A percentile compares a stretch with the other conserved stretches of the same genome.
Evolutionary conservation across 2,113 vertebrate species (phyloP).

Genomic region (Eclectus roratus): DNA sequence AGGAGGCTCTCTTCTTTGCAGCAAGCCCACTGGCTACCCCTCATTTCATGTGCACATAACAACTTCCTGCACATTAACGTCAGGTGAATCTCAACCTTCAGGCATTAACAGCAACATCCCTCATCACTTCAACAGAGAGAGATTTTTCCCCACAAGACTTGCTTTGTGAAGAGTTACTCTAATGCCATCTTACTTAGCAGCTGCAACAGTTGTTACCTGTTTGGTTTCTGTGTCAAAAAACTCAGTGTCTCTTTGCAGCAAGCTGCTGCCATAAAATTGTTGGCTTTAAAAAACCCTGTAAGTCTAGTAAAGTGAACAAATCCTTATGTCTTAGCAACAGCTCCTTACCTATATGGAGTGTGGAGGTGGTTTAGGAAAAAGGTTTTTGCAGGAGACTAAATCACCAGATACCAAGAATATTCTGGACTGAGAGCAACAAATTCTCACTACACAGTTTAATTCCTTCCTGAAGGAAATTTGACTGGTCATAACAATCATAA

Average conservation of each 20-base stretch:
- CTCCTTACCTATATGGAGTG: not conserved
- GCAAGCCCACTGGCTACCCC: not conserved
- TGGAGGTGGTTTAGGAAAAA: not conserved
- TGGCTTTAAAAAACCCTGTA: not conserved
- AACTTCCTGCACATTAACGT: not conserved
- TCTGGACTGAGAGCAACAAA: not conserved
- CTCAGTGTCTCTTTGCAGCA: not conserved
- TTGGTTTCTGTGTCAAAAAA: not conserved
- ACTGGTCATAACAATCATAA: not conserved
- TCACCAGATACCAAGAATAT: not conserved
- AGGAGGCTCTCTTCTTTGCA: not conserved
- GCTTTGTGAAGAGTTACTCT: not conserved
- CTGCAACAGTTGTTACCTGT: not conserved
- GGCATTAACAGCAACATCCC: not conserved
- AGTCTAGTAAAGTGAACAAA: not conserved
- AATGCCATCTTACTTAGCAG: not conserved
- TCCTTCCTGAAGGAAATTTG: not conserved
- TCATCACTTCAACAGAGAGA: not conserved
- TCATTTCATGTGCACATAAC: not conserved
- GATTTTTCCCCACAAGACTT: not conserved
- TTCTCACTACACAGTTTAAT: not conserved
- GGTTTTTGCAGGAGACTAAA: not conserved
- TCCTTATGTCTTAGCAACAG: not conserved
- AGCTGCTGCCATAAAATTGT: not conserved
- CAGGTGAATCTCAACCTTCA: not conserved